Base-by-base conservation (phyloP, 2,113 vertebrate species). In the Parotia lawesii region DNA sequence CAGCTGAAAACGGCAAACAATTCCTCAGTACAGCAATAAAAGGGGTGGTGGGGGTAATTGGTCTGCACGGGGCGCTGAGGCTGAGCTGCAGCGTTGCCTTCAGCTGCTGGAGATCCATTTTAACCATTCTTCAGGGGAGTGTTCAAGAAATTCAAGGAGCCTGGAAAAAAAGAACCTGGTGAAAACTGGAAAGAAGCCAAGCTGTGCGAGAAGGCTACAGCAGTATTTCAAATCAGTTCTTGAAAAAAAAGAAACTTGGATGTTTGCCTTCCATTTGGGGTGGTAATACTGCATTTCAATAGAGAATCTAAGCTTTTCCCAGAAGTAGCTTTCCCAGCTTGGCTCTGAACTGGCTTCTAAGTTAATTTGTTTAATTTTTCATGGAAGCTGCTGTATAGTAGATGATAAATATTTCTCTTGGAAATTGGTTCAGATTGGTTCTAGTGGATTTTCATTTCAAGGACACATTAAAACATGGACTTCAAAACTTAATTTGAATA, bases 331-430 rank as follows among this genome's bases (percentile, higher is more conserved):
- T 96, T 67, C 74, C 61, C 44, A 89, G 54, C 57, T 72, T 81
- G 70, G 12, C 15, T 93, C 35, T 72, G 29, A 64, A 56, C 29
- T 81, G 51, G 17, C 89, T 94, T 90, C 61, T 62, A 10, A 61
- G 57, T 75, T 65, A 64, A 80, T 77, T 79, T 75, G 76, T 82
- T 91, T 86, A 45, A 77, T 88, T 80, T 83, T 88, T 71, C 40
- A 51, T 77, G 66, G 48, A 61, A 78, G 38, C 48, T 37, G 15
- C 50, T 69, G 33, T 66, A 9, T 15, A 70, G 8, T 22, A 14
- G 35, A n/a, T 58, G 27, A 33, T 61, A 86, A 90, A 37, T 88
- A 57, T 78, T 94, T 94, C 65, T 51, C 54, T 78, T 94, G 45
- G 75, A 78, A 85, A 85, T 54, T 10, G n/a, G 38, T 53, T 87